These are phyloP conservation scores for Telenomus remus DNA, from an alignment of 1,140 invertebrate species.

Conservation along the genomic window DNA sequence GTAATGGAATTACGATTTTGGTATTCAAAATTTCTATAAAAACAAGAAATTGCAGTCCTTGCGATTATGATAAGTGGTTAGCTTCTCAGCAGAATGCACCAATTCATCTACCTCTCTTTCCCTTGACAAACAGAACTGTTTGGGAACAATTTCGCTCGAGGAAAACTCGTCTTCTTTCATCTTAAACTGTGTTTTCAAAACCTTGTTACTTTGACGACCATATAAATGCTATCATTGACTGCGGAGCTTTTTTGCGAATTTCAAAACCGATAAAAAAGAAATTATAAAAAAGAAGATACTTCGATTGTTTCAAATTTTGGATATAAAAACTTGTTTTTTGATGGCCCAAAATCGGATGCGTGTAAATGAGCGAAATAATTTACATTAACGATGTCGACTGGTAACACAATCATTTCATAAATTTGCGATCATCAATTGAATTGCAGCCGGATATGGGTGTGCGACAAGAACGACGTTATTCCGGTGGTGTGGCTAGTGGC, in stretches of 20 bases:
- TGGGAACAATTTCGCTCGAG: neutral
- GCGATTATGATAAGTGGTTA: neutral
- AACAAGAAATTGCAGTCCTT: neutral
- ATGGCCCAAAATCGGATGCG: too few relatives aligned
- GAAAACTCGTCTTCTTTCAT: neutral
- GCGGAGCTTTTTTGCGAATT: neutral
- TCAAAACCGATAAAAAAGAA: constrained; percentile 13
- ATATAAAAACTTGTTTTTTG: too few relatives aligned
- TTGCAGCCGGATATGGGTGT: neutral
- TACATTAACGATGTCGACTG: neutral
- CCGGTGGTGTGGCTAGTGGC: neutral
- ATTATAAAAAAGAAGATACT: neutral
- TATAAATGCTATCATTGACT: constrained; percentile 1
- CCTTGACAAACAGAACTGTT: neutral
- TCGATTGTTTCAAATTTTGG: too few relatives aligned
- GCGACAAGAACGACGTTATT: constrained; percentile 25
- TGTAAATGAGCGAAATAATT: too few relatives aligned
- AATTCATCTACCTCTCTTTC: neutral
- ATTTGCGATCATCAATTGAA: neutral
- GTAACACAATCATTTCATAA: neutral
- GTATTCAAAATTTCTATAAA: neutral
- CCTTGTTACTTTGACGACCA: neutral
- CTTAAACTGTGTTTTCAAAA: neutral
- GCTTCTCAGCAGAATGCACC: neutral
- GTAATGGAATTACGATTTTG: too few relatives aligned